Conservation (phyloP, 2,113 vertebrate species). For the Brachyhypopomus gauderio region DNA sequence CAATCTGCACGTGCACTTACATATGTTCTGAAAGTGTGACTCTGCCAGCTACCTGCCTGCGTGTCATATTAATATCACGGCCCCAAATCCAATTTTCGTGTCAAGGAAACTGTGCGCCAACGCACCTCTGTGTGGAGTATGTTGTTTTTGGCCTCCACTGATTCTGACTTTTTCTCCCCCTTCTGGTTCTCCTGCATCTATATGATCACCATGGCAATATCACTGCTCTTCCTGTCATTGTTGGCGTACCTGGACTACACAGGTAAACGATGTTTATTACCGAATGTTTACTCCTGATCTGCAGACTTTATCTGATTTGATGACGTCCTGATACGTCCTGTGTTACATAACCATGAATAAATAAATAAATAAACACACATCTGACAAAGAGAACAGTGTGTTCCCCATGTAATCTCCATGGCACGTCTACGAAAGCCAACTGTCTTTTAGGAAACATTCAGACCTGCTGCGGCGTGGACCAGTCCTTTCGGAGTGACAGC, state of each 20-base stretch:
- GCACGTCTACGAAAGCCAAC: background rate
- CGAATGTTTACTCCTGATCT: constrained; percentile 7
- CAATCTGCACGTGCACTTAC: constrained; percentile 33
- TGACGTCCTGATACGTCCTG: background rate
- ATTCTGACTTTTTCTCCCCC: background rate
- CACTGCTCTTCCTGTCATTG: background rate
- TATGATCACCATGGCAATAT: background rate
- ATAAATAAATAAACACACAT: too few species aligned
- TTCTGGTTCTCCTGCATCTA: background rate
- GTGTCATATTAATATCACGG: constrained; percentile 11
- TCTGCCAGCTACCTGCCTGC: constrained; percentile 42
- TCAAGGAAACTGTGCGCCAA: background rate
- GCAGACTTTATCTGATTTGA: constrained; percentile 6
- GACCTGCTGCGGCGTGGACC: too few species aligned
- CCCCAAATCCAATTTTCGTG: constrained; percentile 23
- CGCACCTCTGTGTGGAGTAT: background rate
- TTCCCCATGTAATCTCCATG: background rate
- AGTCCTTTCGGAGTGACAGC: too few species aligned
- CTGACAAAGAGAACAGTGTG: too few species aligned
- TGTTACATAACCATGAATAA: background rate
- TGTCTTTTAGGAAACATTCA: background rate
- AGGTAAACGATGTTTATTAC: constrained; percentile 17
- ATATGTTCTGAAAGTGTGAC: constrained; percentile 15
- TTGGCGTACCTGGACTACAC: background rate
- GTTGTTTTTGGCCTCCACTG: too few species aligned